Percentiles rank a stretch among this genome's conserved stretches.
These are phyloP conservation scores for Campoletis raptor DNA, from an alignment of 2,888 invertebrate genomes.

Conservation along the genomic window DNA sequence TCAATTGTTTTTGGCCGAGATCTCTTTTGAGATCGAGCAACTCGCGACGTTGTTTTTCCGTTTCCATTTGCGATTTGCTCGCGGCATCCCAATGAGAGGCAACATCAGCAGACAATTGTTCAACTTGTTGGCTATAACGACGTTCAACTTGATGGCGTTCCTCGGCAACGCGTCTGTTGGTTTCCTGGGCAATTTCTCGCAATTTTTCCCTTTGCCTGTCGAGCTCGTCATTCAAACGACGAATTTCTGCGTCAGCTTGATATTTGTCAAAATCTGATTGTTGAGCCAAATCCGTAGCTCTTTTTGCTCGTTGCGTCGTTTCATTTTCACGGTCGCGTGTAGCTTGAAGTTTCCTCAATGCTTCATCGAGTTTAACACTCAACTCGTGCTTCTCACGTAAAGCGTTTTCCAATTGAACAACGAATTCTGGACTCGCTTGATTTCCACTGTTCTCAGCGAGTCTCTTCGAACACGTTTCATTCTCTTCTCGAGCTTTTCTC, in stretches of 20 bases:
- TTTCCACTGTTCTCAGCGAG: constrained; percentile 74
- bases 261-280: constrained; percentile 92
- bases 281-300: constrained; percentile 90
- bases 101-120: constrained; percentile 92
- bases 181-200: constrained; percentile 91
- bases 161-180: constrained; percentile 89
- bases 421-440: constrained; percentile 66
- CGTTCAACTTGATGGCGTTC: constrained; percentile 91
- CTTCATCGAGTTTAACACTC: constrained; percentile 86
- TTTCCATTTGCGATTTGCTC: constrained; percentile 89
- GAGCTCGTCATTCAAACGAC: constrained; percentile 91
- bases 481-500: constrained; percentile 90
- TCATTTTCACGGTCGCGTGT: constrained; percentile 88
- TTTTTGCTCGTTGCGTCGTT: constrained; percentile 88
- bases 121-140: constrained; percentile 90
- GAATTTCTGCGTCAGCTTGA: constrained; percentile 91
- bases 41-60: constrained; percentile 92
- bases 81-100: constrained; percentile 93
- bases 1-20: constrained; percentile 90
- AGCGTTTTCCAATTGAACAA: constrained; percentile 77
- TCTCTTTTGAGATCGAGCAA: constrained; percentile 92
- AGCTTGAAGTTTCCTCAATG: constrained; percentile 89
- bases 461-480: constrained; percentile 85
- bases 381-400: constrained; percentile 79
- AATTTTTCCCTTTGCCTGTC: constrained; percentile 91